These are phyloP conservation scores for Drosophila subpulchrella DNA, from an alignment of 1,140 invertebrate genomes.

Conservation along the genomic window DNA sequence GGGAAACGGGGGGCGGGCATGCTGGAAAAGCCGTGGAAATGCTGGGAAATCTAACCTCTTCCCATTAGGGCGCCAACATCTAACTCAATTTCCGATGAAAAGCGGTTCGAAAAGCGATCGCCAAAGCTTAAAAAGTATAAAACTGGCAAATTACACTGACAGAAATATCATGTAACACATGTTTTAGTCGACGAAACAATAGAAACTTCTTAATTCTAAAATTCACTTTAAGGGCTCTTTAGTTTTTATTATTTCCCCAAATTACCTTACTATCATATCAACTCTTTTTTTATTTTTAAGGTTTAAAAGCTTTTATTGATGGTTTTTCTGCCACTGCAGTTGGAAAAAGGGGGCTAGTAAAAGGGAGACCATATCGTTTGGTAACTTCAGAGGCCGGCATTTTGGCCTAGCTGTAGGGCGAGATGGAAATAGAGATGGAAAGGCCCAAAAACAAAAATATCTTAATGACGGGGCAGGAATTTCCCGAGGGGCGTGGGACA, in stretches of 20 bases:
- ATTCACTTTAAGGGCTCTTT: neutral
- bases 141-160: neutral
- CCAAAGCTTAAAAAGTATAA: slow-evolving; percentile 6
- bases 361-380: slow-evolving; percentile 12
- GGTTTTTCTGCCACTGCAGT: neutral
- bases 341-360: neutral
- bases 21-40: slow-evolving; percentile 13
- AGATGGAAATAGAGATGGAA: slow-evolving; percentile 45
- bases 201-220: too few relatives aligned
- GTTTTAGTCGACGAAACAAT: too few relatives aligned
- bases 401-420: slow-evolving; percentile 21
- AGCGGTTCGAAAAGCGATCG: slow-evolving; percentile 7
- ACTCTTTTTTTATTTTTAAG: too few relatives aligned
- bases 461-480: slow-evolving; percentile 38
- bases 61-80: slow-evolving; percentile 69
- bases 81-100: slow-evolving; percentile 10
- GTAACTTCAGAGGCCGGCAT: slow-evolving; percentile 35
- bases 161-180: neutral
- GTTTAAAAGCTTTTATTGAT: neutral
- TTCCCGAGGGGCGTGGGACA: slow-evolving; percentile 17
- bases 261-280: neutral
- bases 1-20: neutral
- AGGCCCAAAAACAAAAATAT: slow-evolving; percentile 39
- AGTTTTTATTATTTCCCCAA: too few relatives aligned
- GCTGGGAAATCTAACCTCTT: slow-evolving; percentile 51